These are phyloP conservation scores for Icerya purchasi DNA, from an alignment of 2,888 invertebrate species.

Conservation along the genomic window DNA sequence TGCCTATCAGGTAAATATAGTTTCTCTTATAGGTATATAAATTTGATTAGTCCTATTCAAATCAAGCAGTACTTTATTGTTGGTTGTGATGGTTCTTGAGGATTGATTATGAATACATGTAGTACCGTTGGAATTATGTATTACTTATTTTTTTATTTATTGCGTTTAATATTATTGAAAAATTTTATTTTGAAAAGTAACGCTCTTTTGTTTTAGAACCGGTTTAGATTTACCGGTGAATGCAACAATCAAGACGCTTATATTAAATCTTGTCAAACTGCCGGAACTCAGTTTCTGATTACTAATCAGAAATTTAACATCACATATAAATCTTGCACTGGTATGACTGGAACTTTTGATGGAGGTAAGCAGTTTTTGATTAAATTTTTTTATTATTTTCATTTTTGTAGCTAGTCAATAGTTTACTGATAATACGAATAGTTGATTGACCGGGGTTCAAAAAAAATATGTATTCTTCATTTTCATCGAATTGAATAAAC, in stretches of 20 bases:
- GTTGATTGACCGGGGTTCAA: too few relatives aligned
- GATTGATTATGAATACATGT: background rate
- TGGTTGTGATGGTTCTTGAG: background rate
- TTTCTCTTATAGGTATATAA: too few relatives aligned
- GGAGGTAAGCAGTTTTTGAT: slow-evolving; percentile 35
- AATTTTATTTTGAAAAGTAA: background rate
- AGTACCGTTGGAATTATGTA: background rate
- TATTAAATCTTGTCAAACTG: slow-evolving; percentile 83
- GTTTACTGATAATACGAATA: too few relatives aligned
- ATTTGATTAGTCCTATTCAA: too few relatives aligned
- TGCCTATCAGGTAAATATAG: slow-evolving; percentile 46
- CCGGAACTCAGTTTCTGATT: slow-evolving; percentile 85
- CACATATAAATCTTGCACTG: slow-evolving; percentile 71
- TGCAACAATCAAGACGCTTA: slow-evolving; percentile 73
- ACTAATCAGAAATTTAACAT: slow-evolving; percentile 94
- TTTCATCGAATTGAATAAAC: too few relatives aligned
- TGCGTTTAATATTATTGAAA: too few relatives aligned
- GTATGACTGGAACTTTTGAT: slow-evolving; percentile 75
- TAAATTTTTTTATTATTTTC: too few relatives aligned
- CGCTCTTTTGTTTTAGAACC: slow-evolving; percentile 34
- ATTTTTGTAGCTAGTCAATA: too few relatives aligned
- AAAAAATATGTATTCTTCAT: too few relatives aligned
- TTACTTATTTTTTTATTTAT: too few relatives aligned
- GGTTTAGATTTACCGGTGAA: slow-evolving; percentile 75
- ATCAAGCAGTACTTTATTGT: too few relatives aligned